A percentile compares a stretch with the other conserved stretches of the same genome.
These are phyloP conservation scores for Morbakka virulenta DNA, from an alignment of 30 jellyfish, hydroid and myxozoan genomes.

Conservation along the genomic window DNA sequence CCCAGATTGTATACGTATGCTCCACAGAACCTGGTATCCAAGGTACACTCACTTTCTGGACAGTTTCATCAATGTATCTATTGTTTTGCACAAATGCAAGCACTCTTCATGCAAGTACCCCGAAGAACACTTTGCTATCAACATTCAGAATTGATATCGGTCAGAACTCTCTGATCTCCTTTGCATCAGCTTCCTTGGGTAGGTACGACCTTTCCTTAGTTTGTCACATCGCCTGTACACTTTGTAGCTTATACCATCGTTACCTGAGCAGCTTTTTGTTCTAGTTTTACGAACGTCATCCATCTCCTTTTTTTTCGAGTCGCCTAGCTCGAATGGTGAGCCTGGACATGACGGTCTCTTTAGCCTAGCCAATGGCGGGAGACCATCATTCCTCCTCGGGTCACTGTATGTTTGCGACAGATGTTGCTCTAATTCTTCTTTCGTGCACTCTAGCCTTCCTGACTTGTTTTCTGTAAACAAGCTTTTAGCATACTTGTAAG, in stretches of 20 bases:
- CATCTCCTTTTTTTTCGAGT: neutral
- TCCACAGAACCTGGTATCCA: constrained; percentile 4
- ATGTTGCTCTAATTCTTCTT: neutral
- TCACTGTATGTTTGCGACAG: neutral
- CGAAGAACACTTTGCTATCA: constrained; percentile 5
- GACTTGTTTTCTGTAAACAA: neutral
- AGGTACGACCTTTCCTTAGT: neutral
- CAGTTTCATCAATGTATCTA: neutral
- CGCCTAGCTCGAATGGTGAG: constrained; percentile 4
- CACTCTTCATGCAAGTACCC: constrained; percentile 1
- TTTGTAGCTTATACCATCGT: constrained; percentile 12
- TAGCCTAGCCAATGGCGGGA: neutral
- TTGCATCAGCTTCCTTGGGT: constrained; percentile 1
- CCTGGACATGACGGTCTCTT: constrained; percentile 1
- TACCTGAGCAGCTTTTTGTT: constrained; percentile 2
- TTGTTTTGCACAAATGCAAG: neutral
- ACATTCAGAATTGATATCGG: constrained; percentile 1
- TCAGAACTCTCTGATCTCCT: neutral
- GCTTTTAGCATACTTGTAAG: constrained; percentile 6
- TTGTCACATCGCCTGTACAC: neutral
- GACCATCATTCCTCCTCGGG: neutral
- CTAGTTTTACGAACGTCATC: neutral
- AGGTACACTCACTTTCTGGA: constrained; percentile 6
- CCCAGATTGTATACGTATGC: constrained; percentile 5
- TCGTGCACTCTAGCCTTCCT: constrained; percentile 2